Base-by-base conservation (phyloP, 2,888 invertebrate genomes). In the Dioctria linearis region DNA sequence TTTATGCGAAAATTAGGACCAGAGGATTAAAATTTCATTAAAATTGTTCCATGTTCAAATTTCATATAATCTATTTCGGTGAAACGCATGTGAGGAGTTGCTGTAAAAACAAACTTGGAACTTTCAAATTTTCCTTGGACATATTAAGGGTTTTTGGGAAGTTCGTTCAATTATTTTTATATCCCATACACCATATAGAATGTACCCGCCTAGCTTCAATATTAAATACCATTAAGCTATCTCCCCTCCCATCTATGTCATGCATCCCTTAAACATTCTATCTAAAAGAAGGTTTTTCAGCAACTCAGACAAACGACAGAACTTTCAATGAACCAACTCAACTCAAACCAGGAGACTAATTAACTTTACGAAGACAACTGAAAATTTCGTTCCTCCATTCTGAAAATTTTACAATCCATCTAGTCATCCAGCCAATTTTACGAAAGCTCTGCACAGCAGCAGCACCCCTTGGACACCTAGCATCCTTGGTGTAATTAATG, bases 401-500 rank as follows among this genome's bases (percentile, higher is more conserved):
- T 40, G 57, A 57, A 59, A 54, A 73, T 57, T 73, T 57, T 73
- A 73, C 57, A 73, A 73, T 73, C 73, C 73, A 73, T 73, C 73
- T 73, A 57, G 57, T 73, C 61, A 75, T 75, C 57, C 61, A 59
- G 43, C 61, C 59, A 59, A 61, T 59, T 75, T 75, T 73, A 13
- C n/a, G 54, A 39, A 13, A 75, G 75, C 75, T 75, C 75, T 11
- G 43, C 59, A 4, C 75, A 43, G 25, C 25, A 49, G 71, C 42
- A 67, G 8, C 73, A 9, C 57, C 75, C 61, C 46, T 61, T 39
- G 75, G 61, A 75, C 75, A 75, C 75, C 61, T 75, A 25, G 61
- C 43, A 61, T 75, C 61, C 59, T 61, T 75, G 43, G 75, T 59
- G 61, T 75, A 75, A 75, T 75, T 75, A 75, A 75, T 75, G 61